Percentiles rank a stretch among this genome's conserved stretches.
These are phyloP conservation scores for Atta texana DNA, from an alignment of 1,140 invertebrate species.

Conservation along the genomic window DNA sequence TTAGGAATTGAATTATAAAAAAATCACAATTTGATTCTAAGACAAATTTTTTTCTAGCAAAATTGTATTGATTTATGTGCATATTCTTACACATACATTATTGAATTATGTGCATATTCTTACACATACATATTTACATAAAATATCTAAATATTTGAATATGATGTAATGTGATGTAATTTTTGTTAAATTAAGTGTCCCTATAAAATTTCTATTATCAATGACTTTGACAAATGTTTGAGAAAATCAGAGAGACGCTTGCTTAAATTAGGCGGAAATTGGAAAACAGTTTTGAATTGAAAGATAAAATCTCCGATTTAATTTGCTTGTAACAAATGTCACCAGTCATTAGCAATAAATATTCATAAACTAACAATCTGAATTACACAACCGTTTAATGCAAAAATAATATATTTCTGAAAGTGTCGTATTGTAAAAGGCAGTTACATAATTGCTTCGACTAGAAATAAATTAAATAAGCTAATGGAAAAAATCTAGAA, in stretches of 20 bases:
- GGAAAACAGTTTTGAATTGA: neutral
- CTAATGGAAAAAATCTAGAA: neutral
- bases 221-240: neutral
- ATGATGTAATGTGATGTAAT: neutral
- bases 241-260: neutral
- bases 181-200: neutral
- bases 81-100: no score
- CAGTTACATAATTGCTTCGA: neutral
- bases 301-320: neutral
- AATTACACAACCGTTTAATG: neutral
- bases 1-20: neutral
- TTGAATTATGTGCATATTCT: no score
- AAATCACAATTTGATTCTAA: neutral
- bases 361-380: neutral
- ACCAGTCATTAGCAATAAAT: conserved; percentile 4
- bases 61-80: neutral
- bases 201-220: neutral
- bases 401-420: conserved; percentile 16
- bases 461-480: neutral
- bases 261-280: neutral
- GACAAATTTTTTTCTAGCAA: neutral
- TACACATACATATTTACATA: no score
- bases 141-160: conserved; percentile 16
- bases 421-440: neutral
- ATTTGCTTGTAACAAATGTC: conserved; percentile 4